Conservation (phyloP, 2,797 vertebrate species). For the Decapterus maruadsi region DNA sequence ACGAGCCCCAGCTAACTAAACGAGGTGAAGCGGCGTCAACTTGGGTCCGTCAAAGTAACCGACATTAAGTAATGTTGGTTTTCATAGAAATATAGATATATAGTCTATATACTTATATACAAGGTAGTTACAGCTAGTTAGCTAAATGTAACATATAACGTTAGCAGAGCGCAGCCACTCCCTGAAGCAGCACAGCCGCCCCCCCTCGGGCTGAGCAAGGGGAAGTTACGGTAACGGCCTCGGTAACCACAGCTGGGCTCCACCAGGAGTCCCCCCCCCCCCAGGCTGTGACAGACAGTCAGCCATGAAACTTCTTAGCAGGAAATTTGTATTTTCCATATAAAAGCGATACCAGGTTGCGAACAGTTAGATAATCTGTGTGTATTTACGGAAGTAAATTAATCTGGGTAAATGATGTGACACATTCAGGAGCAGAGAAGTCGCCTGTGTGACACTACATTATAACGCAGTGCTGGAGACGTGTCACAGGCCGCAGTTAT, state of each 20-base stretch:
- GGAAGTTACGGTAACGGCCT: conserved; percentile 22
- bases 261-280: neutral
- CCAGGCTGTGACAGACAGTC: neutral
- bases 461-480: too few species aligned
- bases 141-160: neutral
- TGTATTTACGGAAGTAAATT: neutral
- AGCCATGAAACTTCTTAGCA: too few species aligned
- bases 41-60: too few species aligned
- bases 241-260: neutral
- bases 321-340: neutral
- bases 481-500: too few species aligned
- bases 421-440: too few species aligned
- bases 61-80: rapidly evolving
- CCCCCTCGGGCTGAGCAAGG: too few species aligned
- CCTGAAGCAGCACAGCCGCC: conserved; percentile 14
- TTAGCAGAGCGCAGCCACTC: conserved; percentile 39
- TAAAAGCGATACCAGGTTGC: neutral
- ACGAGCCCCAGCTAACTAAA: neutral
- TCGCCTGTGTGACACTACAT: neutral
- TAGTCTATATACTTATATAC: neutral
- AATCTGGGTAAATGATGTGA: neutral
- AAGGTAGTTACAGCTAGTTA: neutral
- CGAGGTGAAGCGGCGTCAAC: neutral
- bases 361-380: neutral
- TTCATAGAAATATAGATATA: neutral